Evolutionary conservation across 2,888 invertebrate genomes (phyloP).

Genomic region (Deilephila elpenor): DNA sequence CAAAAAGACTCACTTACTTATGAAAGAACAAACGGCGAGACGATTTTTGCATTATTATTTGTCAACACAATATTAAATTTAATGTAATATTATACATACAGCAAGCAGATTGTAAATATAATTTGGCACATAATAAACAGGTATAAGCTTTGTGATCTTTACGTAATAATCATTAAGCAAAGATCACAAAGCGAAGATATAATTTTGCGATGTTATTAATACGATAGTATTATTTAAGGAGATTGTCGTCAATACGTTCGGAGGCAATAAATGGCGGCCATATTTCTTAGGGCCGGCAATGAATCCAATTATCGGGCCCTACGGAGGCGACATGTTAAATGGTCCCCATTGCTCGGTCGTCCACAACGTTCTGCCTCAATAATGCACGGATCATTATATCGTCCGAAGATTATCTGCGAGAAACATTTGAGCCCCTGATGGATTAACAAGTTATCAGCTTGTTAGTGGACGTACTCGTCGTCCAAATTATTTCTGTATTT

Average conservation of each 20-base stretch:
- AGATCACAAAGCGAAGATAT: slow-evolving; percentile 36
- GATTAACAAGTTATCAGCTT: slow-evolving; percentile 23
- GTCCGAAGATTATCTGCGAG: slow-evolving; percentile 34
- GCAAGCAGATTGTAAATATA: neutral
- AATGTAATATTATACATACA: too few species aligned
- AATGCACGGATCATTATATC: slow-evolving; percentile 39
- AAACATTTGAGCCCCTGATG: slow-evolving; percentile 27
- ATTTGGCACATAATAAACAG: slow-evolving; percentile 8
- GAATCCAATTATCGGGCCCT: slow-evolving; percentile 78
- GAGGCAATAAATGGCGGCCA: slow-evolving; percentile 67
- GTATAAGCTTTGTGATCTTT: neutral
- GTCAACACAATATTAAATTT: neutral
- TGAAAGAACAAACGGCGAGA: neutral
- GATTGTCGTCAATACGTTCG: slow-evolving; percentile 58
- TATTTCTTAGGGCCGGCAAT: slow-evolving; percentile 73
- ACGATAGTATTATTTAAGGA: slow-evolving; percentile 44
- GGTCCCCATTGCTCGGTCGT: slow-evolving; percentile 59
- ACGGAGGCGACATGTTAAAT: slow-evolving; percentile 75
- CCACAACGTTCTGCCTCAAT: slow-evolving; percentile 30
- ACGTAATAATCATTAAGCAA: slow-evolving; percentile 19
- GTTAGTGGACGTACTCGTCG: neutral
- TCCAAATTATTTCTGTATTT: neutral
- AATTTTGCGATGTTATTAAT: slow-evolving; percentile 47
- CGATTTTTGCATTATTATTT: neutral
- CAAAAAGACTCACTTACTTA: too few species aligned